Evolutionary conservation across 1,140 invertebrate species (phyloP).

Genomic region (Globodera ellingtonae): DNA sequence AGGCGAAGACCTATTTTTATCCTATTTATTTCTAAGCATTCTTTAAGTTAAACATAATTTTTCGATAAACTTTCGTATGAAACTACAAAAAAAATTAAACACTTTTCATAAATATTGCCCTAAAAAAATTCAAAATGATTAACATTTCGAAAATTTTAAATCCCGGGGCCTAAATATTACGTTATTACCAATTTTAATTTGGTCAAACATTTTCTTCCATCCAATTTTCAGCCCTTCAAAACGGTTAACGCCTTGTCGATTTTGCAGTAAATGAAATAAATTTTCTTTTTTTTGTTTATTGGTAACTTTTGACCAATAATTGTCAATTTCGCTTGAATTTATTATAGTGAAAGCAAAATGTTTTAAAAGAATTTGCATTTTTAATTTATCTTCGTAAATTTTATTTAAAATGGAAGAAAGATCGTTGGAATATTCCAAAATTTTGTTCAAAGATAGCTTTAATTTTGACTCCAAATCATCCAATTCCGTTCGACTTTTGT

Average conservation of each 20-base stretch:
- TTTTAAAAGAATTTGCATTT: background rate
- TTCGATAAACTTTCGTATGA: too few relatives aligned
- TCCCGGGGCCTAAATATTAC: too few relatives aligned
- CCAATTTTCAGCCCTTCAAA: background rate
- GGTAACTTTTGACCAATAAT: background rate
- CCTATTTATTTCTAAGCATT: background rate
- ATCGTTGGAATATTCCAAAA: background rate
- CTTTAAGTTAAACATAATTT: background rate
- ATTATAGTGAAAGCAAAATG: background rate
- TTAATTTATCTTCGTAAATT: background rate
- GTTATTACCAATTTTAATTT: background rate
- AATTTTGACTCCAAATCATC: constrained; percentile 15
- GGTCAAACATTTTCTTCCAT: background rate
- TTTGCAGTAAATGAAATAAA: background rate
- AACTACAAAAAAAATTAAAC: too few relatives aligned
- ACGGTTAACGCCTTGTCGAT: background rate
- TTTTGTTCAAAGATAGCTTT: background rate
- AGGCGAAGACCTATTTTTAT: too few relatives aligned
- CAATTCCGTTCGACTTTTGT: background rate
- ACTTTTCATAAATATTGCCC: too few relatives aligned
- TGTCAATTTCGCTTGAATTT: background rate
- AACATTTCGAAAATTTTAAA: background rate
- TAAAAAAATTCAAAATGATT: background rate
- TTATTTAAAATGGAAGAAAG: background rate
- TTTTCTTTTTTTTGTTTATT: background rate